phyloP scores from a whole-genome alignment of 2,888 invertebrate genomes.

The Linyphia triangularis region DNA sequence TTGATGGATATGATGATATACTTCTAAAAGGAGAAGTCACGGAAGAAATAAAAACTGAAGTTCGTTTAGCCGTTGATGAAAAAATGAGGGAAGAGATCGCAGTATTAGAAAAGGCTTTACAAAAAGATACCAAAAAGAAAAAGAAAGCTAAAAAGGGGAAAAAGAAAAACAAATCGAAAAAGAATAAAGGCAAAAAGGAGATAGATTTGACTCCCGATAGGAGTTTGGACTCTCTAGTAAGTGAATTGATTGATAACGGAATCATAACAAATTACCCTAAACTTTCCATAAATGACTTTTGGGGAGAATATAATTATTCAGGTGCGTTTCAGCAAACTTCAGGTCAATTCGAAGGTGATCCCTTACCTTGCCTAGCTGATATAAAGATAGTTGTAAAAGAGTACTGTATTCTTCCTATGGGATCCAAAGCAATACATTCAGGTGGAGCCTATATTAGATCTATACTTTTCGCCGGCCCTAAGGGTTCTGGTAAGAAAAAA shows the following conservation, averaged over 20 bases:
- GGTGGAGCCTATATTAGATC: slow-evolving; percentile 83
- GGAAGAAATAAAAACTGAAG: slow-evolving; percentile 13
- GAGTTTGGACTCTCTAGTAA: slow-evolving; percentile 92
- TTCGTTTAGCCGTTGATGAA: slow-evolving; percentile 49
- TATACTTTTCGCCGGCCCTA: slow-evolving; percentile 89
- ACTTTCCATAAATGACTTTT: slow-evolving; percentile 85
- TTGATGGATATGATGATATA: slow-evolving; percentile 28
- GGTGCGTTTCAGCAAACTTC: slow-evolving; percentile 79
- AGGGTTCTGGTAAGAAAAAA: slow-evolving; percentile 92
- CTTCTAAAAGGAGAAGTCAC: slow-evolving; percentile 24
- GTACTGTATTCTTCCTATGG: slow-evolving; percentile 92
- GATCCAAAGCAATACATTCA: slow-evolving; percentile 79
- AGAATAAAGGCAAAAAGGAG: slow-evolving; percentile 22
- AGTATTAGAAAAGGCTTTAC: neutral
- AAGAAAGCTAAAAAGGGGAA: slow-evolving; percentile 1
- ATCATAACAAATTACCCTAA: slow-evolving; percentile 90
- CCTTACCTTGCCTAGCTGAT: slow-evolving; percentile 87
- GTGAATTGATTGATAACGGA: slow-evolving; percentile 93
- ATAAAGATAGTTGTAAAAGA: slow-evolving; percentile 91
- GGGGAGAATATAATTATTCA: slow-evolving; percentile 85
- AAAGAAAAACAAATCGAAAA: slow-evolving; percentile 9
- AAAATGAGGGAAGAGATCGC: slow-evolving; percentile 53
- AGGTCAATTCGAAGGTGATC: slow-evolving; percentile 80
- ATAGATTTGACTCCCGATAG: slow-evolving; percentile 69
- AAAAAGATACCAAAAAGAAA: slow-evolving; percentile 45